Evolutionary conservation across 2,113 vertebrate species (phyloP), one percentile per base, ranked within the genome.

Genomic region (Cinclus cinclus): DNA sequence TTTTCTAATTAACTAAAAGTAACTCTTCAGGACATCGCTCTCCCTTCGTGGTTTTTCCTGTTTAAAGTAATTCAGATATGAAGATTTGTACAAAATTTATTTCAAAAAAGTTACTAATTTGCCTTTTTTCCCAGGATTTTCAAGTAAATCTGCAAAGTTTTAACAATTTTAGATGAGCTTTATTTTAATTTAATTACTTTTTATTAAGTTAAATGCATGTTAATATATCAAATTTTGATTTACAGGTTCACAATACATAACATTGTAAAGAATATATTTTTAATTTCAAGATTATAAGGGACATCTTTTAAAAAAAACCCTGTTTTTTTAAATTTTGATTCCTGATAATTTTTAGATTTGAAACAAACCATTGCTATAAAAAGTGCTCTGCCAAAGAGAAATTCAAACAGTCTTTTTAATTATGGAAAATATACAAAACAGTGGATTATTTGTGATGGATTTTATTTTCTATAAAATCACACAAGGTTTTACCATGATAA

Each of bases 261-360:
- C 23, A 47, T 18, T 31, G 30, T 15, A 75, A 42, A 25, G 14
- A 21, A 42, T 5, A 39, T 23, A 4, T 70, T 91, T 76, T 78
- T 25, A 11, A 37, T 83, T 71, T 35, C 13, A 62, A 27, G 18
- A 65, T n/a, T 46, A 42, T 30, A 37, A 63, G 9, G 2, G 6
- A n/a, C 2, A 44, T 70, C 27, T 50, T 44, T 16, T 23, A 70
- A 81, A 79, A 52, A 76, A 42, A 4, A 0, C 0, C 0, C 4
- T 23, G 1, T 1, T 20, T 20, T 83, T 41, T 25, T 50, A 87
- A 70, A 46, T n/a, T 39, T 71, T 7, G 3, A 55, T 67, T 81
- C 4, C 47, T 75, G 10, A 33, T 59, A n/a, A 27, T 24, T 74
- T 87, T 67, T 63, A 74, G 12, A 42, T 53, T 30, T 55, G 19